These are phyloP conservation scores for Sturnira hondurensis DNA, from an alignment of 2,113 vertebrate genomes.

Conservation along the genomic window DNA sequence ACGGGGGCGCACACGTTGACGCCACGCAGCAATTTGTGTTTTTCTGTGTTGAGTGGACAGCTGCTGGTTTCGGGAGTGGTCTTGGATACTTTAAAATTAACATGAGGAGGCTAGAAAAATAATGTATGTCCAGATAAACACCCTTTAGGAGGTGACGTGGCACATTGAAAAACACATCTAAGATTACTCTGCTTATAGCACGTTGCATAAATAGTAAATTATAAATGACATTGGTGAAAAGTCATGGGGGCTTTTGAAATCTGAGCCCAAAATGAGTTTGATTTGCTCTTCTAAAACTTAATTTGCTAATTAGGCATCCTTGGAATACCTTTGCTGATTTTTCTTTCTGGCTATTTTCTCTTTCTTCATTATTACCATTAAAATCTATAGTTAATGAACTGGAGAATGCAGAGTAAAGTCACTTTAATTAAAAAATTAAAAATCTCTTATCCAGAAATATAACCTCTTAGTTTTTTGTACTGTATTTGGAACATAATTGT, in stretches of 20 bases:
- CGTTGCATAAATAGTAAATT: background rate
- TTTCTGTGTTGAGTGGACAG: background rate
- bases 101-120: background rate
- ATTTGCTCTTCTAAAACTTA: background rate
- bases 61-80: background rate
- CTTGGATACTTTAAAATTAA: background rate
- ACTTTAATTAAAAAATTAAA: slow-evolving; percentile 22
- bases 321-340: slow-evolving; percentile 12
- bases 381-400: slow-evolving; percentile 11
- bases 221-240: background rate
- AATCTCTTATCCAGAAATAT: background rate
- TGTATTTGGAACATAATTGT: background rate
- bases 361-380: slow-evolving; percentile 24
- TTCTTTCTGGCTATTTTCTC: slow-evolving; percentile 17
- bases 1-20: background rate
- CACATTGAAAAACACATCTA: background rate
- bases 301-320: slow-evolving; percentile 9
- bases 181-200: slow-evolving; percentile 1
- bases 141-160: background rate
- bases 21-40: background rate
- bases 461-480: slow-evolving; percentile 1
- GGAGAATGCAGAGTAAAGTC: background rate
- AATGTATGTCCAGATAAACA: background rate
- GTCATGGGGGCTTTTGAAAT: slow-evolving; percentile 36
- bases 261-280: background rate